Conservation (phyloP, 2,888 invertebrate species). For the Diaphora mendica region DNA sequence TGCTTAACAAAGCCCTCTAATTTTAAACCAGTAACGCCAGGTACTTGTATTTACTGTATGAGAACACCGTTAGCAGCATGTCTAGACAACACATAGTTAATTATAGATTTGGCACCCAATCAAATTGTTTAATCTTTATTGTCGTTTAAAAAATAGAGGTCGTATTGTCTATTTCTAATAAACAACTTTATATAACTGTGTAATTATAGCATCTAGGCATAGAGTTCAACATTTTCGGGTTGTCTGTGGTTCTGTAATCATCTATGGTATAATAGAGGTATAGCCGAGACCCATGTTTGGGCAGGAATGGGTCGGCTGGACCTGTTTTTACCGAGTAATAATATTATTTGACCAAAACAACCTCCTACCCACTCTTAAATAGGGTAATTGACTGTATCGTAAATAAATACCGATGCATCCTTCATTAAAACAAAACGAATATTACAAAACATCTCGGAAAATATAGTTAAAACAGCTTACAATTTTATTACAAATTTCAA, state of each 20-base stretch:
- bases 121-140: conserved; percentile 12
- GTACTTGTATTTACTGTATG: background rate
- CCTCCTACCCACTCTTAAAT: too few relatives aligned
- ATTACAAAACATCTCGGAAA: too few relatives aligned
- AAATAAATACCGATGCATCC: too few relatives aligned
- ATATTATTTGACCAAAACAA: too few relatives aligned
- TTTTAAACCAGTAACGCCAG: background rate
- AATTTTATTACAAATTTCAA: too few relatives aligned
- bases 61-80: conserved; percentile 1
- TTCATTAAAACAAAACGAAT: too few relatives aligned
- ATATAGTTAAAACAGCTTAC: too few relatives aligned
- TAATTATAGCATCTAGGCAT: background rate
- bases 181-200: background rate
- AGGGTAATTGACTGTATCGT: too few relatives aligned
- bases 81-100: conserved; percentile 6
- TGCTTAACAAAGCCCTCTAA: background rate
- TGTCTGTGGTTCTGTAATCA: background rate
- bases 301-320: too few relatives aligned
- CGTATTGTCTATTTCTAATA: background rate
- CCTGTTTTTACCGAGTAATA: too few relatives aligned
- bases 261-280: background rate
- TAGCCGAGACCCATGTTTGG: too few relatives aligned
- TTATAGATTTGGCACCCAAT: conserved; percentile 16
- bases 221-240: background rate
- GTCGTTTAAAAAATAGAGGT: conserved; percentile 10